Evolutionary conservation across 2,113 vertebrate genomes (phyloP).

Genomic region (Strix uralensis): DNA sequence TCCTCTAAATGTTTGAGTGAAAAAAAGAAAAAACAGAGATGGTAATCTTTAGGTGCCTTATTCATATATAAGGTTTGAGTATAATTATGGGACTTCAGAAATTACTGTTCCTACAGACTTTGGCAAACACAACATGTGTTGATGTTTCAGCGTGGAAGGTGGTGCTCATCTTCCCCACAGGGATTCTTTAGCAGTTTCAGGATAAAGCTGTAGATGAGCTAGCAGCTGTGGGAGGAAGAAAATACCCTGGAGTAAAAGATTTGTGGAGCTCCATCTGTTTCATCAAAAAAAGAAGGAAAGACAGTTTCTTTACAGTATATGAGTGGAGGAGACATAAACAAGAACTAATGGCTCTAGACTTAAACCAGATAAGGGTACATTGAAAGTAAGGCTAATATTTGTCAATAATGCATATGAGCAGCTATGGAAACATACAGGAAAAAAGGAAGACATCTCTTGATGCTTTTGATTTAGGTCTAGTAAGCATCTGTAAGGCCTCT

Average conservation of each 20-base stretch:
- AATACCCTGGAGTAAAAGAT: not conserved
- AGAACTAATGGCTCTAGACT: not conserved
- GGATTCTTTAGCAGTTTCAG: not conserved
- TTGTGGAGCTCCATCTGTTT: not conserved
- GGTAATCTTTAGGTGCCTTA: not conserved
- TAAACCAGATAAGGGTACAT: not conserved
- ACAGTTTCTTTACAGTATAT: not conserved
- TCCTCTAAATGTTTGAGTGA: not conserved
- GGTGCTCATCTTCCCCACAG: not conserved
- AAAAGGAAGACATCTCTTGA: not conserved
- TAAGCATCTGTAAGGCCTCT: not conserved
- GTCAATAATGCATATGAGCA: not conserved
- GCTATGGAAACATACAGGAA: not conserved
- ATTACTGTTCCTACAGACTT: not conserved
- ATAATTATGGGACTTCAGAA: not conserved
- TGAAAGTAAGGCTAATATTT: not conserved
- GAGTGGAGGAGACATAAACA: not conserved
- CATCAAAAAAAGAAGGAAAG: not conserved
- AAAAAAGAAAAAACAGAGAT: not conserved
- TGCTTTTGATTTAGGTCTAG: not conserved
- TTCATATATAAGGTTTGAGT: not conserved
- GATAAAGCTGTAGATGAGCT: not conserved
- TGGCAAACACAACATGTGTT: not conserved
- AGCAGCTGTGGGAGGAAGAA: not conserved
- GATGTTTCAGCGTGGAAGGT: not conserved